phyloP scores from a whole-genome alignment of 2,797 vertebrate species.

The Setipinna tenuifilis region DNA sequence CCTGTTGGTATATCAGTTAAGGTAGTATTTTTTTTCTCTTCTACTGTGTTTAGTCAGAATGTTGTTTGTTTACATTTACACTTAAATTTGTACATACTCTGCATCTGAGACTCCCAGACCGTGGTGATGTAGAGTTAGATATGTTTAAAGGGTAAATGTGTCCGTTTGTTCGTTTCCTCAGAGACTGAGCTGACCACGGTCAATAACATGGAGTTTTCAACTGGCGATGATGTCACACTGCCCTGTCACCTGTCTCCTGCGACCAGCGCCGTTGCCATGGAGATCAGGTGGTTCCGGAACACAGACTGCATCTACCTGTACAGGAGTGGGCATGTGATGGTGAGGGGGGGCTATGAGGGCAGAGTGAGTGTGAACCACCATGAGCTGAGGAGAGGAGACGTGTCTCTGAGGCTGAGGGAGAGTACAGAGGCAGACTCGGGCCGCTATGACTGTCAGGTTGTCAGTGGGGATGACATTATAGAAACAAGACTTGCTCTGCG shows the following conservation, averaged over 20 bases:
- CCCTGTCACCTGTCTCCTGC: conserved; percentile 28
- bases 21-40: too few relatives aligned
- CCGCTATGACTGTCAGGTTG: conserved; percentile 29
- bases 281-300: conserved; percentile 31
- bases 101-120: too few relatives aligned
- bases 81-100: too few relatives aligned
- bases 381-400: conserved; percentile 32
- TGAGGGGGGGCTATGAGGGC: conserved; percentile 32
- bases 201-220: neutral
- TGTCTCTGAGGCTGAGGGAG: conserved; percentile 33
- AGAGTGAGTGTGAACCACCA: conserved; percentile 15
- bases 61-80: too few relatives aligned
- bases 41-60: too few relatives aligned
- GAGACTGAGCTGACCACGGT: neutral
- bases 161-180: neutral
- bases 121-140: too few relatives aligned
- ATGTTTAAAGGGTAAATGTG: too few relatives aligned
- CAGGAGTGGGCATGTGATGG: conserved; percentile 25
- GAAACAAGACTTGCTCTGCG: neutral
- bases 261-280: conserved; percentile 25
- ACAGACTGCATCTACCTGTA: conserved; percentile 22
- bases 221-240: conserved; percentile 24
- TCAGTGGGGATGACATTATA: conserved; percentile 18
- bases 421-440: neutral
- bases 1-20: too few relatives aligned